Conservation (phyloP, 2,888 invertebrate genomes). For the Hyppa rectilinea region DNA sequence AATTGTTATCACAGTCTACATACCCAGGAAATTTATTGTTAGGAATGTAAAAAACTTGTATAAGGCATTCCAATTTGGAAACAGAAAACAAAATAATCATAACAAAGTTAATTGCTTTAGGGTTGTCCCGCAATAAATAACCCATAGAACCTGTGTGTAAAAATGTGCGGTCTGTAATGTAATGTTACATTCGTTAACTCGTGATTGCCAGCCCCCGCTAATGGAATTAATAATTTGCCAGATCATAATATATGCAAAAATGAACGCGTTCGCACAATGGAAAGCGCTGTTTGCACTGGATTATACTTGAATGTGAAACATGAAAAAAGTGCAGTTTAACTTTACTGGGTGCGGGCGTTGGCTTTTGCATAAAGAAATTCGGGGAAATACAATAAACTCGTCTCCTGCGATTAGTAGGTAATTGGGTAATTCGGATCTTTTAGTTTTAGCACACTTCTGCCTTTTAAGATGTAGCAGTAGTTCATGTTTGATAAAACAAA, state of each 20-base stretch:
- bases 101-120: slow-evolving; percentile 54
- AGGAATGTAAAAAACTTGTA: neutral
- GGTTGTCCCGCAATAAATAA: slow-evolving; percentile 28
- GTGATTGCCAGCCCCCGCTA: slow-evolving; percentile 64
- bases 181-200: slow-evolving; percentile 64
- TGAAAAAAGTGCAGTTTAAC: neutral
- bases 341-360: neutral
- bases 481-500: slow-evolving; percentile 8
- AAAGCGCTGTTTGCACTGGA: neutral
- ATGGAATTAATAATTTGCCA: slow-evolving; percentile 72
- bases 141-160: slow-evolving; percentile 30
- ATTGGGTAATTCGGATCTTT: neutral
- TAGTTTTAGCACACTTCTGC: neutral
- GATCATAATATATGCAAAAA: slow-evolving; percentile 68
- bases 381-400: neutral
- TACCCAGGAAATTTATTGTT: neutral
- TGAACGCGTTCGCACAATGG: slow-evolving; percentile 21
- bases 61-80: slow-evolving; percentile 27
- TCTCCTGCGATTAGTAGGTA: neutral
- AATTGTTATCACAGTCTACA: neutral
- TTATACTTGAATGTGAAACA: slow-evolving; percentile 8
- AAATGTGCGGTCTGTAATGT: slow-evolving; percentile 42
- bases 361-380: neutral
- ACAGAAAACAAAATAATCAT: slow-evolving; percentile 46
- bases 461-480: neutral